Evolutionary conservation across 2,797 vertebrate species (phyloP), one percentile per base, ranked within the genome.

Genomic region (Oreochromis mossambicus): DNA sequence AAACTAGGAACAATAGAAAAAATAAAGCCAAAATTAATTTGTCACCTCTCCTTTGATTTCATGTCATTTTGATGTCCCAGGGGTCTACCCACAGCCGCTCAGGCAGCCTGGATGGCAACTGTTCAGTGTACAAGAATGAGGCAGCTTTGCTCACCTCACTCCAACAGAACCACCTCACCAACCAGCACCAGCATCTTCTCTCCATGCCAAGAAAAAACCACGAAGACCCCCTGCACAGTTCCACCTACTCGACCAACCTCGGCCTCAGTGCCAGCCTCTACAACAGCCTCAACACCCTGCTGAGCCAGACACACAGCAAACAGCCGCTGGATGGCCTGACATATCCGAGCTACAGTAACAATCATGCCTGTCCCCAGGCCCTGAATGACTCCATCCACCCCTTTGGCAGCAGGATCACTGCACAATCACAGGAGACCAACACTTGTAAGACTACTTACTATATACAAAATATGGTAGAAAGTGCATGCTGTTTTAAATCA

Each of bases 51-150:
- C 9, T n/a, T 43, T 38, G 58, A n/a, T 46, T 58, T 36, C 4
- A 2, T 52, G 17, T 58, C 75, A 17, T 81, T 68, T 86, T 3
- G 2, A 29, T 77, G 87, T 58, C 85, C 54, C 91, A 98, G 97
- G 94, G 95, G 83, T 87, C 94, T 36, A 86, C 88, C 91, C 96
- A 94, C 90, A 96, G 95, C 89, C 96, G 94, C 10, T 96, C 93
- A 15, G 96, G 96, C 88, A 96, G 94, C 88, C 95, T 98, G 88
- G 94, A 94, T 63, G 93, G 90, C 1, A 93, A 95, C 89, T 95
- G 95, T 79, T 93, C 94, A 1, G 89, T 96, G 91, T 96, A 94
- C 84, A 87, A 97, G 90, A 97, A 97, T 52, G 96, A 97, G 87
- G 93, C 95, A 6, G 86, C 96, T 82, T 86, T 96, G 26, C 95